These are phyloP conservation scores for Epirrhoe alternata DNA, from an alignment of 2,888 invertebrate species.

Conservation along the genomic window DNA sequence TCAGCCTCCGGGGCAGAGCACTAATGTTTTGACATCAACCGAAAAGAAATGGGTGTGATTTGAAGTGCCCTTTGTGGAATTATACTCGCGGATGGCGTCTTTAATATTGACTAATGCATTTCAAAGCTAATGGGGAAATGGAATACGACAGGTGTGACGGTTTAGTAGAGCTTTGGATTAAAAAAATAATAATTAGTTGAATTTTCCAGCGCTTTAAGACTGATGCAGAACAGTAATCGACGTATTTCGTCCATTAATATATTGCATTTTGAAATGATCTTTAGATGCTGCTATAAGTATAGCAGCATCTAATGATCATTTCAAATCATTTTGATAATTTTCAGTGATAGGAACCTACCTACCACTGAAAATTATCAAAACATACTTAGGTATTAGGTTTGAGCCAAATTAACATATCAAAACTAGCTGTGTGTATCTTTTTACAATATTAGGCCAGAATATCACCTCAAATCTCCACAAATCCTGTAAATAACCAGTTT, in stretches of 20 bases:
- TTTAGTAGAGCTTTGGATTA: conserved; percentile 59
- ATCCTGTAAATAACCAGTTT: conserved; percentile 26
- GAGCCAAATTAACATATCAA: not conserved
- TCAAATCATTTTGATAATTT: too few species aligned
- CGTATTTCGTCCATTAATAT: not conserved
- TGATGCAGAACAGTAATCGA: not conserved
- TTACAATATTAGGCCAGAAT: not conserved
- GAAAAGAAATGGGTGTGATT: conserved; percentile 84
- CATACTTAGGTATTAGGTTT: not conserved
- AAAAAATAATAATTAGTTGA: conserved; percentile 45
- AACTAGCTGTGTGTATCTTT: not conserved
- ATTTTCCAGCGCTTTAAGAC: not conserved
- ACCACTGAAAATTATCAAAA: not conserved
- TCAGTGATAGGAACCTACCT: too few species aligned
- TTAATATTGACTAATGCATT: conserved; percentile 85
- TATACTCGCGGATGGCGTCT: conserved; percentile 81
- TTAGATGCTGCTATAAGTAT: too few species aligned
- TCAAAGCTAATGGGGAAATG: conserved; percentile 78
- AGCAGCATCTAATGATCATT: too few species aligned
- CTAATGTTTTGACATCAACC: conserved; percentile 83
- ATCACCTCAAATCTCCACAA: conserved; percentile 24
- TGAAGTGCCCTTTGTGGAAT: conserved; percentile 85
- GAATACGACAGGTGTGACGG: conserved; percentile 79
- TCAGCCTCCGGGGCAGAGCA: conserved; percentile 74
- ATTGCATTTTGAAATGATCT: too few species aligned